Conservation (phyloP, 2,113 vertebrate species). For the Mustela nigripes region DNA sequence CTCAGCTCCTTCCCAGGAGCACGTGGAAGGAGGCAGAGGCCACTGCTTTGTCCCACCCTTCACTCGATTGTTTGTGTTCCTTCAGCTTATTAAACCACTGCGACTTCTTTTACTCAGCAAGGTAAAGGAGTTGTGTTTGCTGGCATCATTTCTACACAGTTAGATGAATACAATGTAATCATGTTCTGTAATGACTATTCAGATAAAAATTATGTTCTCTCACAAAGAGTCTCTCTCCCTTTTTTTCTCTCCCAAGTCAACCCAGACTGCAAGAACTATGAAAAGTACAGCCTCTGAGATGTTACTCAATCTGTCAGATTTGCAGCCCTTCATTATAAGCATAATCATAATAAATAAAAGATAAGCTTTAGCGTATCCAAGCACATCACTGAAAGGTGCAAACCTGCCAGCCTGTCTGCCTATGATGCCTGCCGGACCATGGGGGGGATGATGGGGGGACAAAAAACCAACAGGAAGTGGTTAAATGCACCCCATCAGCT, state of each 20-base stretch:
- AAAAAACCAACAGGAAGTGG: background rate
- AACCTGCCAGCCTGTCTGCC: conserved; percentile 68
- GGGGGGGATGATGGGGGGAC: background rate
- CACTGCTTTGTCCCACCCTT: background rate
- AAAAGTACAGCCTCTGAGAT: conserved; percentile 71
- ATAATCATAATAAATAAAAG: conserved; percentile 71
- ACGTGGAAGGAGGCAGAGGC: background rate
- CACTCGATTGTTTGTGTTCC: conserved; percentile 61
- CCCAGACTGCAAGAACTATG: conserved; percentile 2
- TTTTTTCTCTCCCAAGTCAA: conserved; percentile 58
- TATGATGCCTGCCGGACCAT: background rate
- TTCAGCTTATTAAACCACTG: conserved; percentile 68
- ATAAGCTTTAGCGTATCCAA: conserved; percentile 64
- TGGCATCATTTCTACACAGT: conserved; percentile 55
- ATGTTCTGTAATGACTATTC: background rate
- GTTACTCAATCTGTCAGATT: conserved; percentile 34
- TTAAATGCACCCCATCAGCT: background rate
- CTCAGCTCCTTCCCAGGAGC: background rate
- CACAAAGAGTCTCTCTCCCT: conserved; percentile 9
- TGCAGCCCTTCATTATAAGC: conserved; percentile 60
- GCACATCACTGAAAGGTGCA: conserved; percentile 62
- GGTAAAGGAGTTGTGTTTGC: conserved; percentile 43
- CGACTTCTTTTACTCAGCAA: conserved; percentile 58
- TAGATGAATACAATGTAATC: conserved; percentile 10
- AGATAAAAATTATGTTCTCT: background rate